Evolutionary conservation across 2,113 vertebrate species (phyloP).

Genomic region (Myxocyprinus asiaticus): DNA sequence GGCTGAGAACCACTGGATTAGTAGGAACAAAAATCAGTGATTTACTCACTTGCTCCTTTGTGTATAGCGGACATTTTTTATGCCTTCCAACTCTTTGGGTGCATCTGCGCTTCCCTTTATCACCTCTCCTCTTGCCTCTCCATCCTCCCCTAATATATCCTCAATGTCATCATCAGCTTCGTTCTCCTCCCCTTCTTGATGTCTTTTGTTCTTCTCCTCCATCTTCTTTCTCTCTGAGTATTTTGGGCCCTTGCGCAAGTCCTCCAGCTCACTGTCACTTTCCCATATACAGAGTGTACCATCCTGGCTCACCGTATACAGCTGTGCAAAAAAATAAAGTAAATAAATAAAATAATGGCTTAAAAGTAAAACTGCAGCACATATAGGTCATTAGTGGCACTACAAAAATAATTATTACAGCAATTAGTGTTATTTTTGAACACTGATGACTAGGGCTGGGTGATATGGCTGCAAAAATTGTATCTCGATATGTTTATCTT

Average conservation of each 20-base stretch:
- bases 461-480: too few relatives aligned
- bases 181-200: constrained; percentile 44
- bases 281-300: constrained; percentile 92
- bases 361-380: too few relatives aligned
- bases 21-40: too few relatives aligned
- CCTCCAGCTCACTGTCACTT: constrained; percentile 84
- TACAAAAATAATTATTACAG: too few relatives aligned
- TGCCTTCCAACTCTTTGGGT: constrained; percentile 64
- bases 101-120: constrained; percentile 78
- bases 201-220: constrained; percentile 53
- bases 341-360: not conserved
- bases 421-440: too few relatives aligned
- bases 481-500: too few relatives aligned
- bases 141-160: constrained; percentile 53
- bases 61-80: constrained; percentile 81
- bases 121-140: constrained; percentile 68
- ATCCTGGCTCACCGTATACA: constrained; percentile 93
- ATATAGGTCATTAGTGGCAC: too few relatives aligned
- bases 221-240: constrained; percentile 67
- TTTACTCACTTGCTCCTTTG: constrained; percentile 83
- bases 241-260: constrained; percentile 64
- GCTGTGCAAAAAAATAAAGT: constrained; percentile 62
- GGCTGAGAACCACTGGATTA: not conserved
- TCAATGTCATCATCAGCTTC: constrained; percentile 63
- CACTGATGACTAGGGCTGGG: too few relatives aligned